Evolutionary conservation across 2,797 vertebrate species (phyloP).

Genomic region (Tragopan temminckii): DNA sequence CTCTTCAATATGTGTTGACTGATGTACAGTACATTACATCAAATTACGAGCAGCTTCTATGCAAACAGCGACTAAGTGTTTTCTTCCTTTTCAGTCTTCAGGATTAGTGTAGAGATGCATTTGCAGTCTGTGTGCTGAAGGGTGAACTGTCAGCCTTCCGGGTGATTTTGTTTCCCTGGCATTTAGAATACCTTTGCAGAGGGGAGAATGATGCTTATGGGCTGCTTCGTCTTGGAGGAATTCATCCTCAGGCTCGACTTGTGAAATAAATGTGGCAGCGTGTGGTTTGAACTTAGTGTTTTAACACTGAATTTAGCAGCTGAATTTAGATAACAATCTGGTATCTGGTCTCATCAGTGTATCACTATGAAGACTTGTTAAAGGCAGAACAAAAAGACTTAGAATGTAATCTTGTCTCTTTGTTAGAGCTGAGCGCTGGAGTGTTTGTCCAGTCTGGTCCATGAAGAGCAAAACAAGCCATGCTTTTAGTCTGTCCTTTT

Average conservation of each 20-base stretch:
- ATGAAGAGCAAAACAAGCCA: constrained; percentile 38
- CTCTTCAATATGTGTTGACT: constrained; percentile 70
- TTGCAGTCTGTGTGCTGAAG: constrained; percentile 43
- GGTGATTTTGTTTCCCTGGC: constrained; percentile 62
- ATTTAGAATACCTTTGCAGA: constrained; percentile 48
- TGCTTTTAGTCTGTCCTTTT: constrained; percentile 12
- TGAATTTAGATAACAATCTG: constrained; percentile 79
- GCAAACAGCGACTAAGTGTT: constrained; percentile 68
- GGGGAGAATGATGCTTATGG: constrained; percentile 47
- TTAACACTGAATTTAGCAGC: constrained; percentile 77
- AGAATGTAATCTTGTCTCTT: constrained; percentile 60
- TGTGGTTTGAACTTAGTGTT: constrained; percentile 75
- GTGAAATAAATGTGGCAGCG: constrained; percentile 74
- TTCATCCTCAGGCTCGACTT: constrained; percentile 66
- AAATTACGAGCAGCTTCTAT: constrained; percentile 60
- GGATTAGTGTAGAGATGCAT: background rate
- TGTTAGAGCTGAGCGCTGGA: constrained; percentile 5
- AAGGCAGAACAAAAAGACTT: constrained; percentile 72
- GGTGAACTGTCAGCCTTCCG: constrained; percentile 50
- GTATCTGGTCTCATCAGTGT: constrained; percentile 75
- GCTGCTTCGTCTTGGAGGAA: constrained; percentile 57
- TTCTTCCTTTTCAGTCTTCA: constrained; percentile 28
- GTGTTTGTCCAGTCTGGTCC: constrained; percentile 38
- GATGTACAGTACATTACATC: constrained; percentile 65
- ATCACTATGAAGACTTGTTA: constrained; percentile 72